Evolutionary conservation across 2,113 vertebrate species (phyloP), one percentile per base, ranked within the genome.

Genomic region (Sturnus vulgaris): DNA sequence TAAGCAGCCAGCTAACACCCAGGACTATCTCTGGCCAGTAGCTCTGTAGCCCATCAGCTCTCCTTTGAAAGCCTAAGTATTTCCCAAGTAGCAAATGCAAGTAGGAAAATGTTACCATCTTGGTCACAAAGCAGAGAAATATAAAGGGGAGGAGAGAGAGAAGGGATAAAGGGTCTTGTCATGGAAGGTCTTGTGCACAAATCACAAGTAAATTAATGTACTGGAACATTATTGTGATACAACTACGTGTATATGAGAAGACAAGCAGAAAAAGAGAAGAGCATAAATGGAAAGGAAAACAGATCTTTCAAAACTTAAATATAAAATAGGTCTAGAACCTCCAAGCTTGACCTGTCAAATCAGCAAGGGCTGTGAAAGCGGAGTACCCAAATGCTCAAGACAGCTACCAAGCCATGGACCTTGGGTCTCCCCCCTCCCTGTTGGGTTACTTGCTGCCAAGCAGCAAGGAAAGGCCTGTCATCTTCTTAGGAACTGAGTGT

Each of bases 251-350:
- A 39, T 56, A 33, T 24, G 40, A 37, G 56, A 90, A 95, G 57
- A 42, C 31, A 92, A 88, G 79, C 52, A 88, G 76, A 93, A 79
- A 95, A 70, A 88, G 24, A 77, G 37, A 92, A 86, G 31, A 83
- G 18, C 28, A 18, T 37, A 88, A 92, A 69, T 18, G 19, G 31
- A 84, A 90, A 78, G 25, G 28, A 73, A 94, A 86, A 65, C 19
- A 53, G 63, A 77, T 56, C 55, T 88, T 70, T 61, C 77, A 76
- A 59, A 91, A 69, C 24, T 63, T 46, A 72, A 78, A 63, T 31
- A 85, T 9, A 25, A 91, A 86, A 69, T 19, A 73, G 57, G 24
- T 50, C 47, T 44, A 93, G 55, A 88, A 44, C 13, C 17, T 72
- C 52, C 3, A 3, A 61, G 35, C 5, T 18, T 46, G 55, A 71